Base-by-base conservation (phyloP, 1,140 invertebrate genomes). In the Penaeus japonicus region DNA sequence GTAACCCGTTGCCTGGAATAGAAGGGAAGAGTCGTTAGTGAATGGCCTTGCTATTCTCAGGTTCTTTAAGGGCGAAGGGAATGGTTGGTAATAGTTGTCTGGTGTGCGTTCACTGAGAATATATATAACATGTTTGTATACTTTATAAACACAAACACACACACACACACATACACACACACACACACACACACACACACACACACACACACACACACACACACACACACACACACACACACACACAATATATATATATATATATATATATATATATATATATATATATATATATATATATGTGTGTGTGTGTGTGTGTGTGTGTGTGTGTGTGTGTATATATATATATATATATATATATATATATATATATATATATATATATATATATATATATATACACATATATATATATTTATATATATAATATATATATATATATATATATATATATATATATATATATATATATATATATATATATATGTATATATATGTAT, bases 1-100 rank as follows among this genome's bases (percentile, higher is more conserved):
- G 95, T 97, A 97, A 70, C 97, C 97, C 57, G 95, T 97, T 54
- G 95, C 94, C 97, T 98, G 93, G 89, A 94, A 93, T 92, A 93
- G 93, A 92, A 91, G 91, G 87, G 91, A 89, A 89, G 90, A 87
- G 39, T 27, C 54, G 53, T 89, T 47, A 77, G 73, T 82, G 54
- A 75, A 24, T 83, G 89, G 78, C 27, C 17, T 4, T 20, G 24
- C 30, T 39, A 32, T 62, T 32, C 20, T 24, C 22, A 47, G 39
- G 12, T 59, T n/a, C 15, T 81, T n/a, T 53, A 87, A 62, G n/a
- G 20, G n/a, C 27, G 4, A n/a, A n/a, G n/a, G n/a, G n/a, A n/a
- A n/a, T n/a, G n/a, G n/a, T n/a, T n/a, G n/a, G n/a, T n/a, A n/a
- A n/a, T n/a, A n/a, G n/a, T n/a, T n/a, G n/a, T n/a, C n/a, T n/a